Percentiles rank a stretch among this genome's conserved stretches.
These are phyloP conservation scores for Andricus grossulariae DNA, from an alignment of 1,140 invertebrate species.

Conservation along the genomic window DNA sequence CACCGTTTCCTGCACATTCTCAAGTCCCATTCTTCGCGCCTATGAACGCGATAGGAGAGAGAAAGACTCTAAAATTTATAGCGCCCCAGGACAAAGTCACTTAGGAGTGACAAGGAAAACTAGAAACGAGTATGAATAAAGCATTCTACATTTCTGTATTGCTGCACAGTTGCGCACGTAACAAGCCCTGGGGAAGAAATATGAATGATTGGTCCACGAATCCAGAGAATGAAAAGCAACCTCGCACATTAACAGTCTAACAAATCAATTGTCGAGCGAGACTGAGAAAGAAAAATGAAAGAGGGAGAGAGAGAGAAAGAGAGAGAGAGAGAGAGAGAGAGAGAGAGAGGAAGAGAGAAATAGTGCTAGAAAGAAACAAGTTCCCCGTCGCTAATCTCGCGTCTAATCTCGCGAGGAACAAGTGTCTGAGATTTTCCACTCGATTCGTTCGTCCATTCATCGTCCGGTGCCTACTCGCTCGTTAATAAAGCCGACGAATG, in stretches of 20 bases:
- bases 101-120: too few species aligned
- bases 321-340: constrained; percentile 26
- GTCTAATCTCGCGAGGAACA: constrained; percentile 55
- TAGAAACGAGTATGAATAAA: too few species aligned
- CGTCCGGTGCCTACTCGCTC: constrained; percentile 51
- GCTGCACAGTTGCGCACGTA: neutral
- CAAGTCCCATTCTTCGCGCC: too few species aligned
- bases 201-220: neutral
- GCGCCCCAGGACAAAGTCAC: too few species aligned
- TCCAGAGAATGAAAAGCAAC: constrained; percentile 3
- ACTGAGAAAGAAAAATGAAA: neutral
- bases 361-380: constrained; percentile 44
- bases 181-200: neutral
- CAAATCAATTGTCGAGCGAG: constrained; percentile 20
- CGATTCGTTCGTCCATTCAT: constrained; percentile 60
- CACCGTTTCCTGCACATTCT: too few species aligned
- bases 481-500: constrained; percentile 56
- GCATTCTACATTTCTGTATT: neutral
- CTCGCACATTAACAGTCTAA: constrained; percentile 6
- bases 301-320: neutral
- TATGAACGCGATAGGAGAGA: too few species aligned
- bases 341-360: constrained; percentile 14
- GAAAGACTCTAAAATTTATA: too few species aligned
- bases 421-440: constrained; percentile 57
- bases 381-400: constrained; percentile 39